A percentile compares a stretch with the other conserved stretches of the same genome.
Evolutionary conservation across 2,797 vertebrate genomes (phyloP).

Genomic region (Syndactyla subalaris): DNA sequence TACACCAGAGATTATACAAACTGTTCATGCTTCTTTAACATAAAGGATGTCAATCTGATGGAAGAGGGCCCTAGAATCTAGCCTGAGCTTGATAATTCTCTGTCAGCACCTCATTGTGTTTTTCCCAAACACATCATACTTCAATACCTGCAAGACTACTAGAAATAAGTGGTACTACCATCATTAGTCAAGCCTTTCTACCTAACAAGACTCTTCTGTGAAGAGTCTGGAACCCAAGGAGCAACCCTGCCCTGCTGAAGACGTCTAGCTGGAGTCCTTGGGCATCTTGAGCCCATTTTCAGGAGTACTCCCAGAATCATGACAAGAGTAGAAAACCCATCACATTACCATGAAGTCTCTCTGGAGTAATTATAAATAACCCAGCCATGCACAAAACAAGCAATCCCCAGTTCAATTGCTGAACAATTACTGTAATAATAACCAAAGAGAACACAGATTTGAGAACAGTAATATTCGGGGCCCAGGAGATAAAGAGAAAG

Average conservation of each 20-base stretch:
- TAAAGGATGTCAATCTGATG: not conserved
- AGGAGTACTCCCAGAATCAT: not conserved
- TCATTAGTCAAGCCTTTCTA: not conserved
- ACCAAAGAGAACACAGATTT: constrained; percentile 1
- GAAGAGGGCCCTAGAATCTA: not conserved
- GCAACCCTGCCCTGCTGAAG: not conserved
- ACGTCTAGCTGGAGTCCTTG: not conserved
- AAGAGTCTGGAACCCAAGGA: not conserved
- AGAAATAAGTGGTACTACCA: not conserved
- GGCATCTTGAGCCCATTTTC: not conserved
- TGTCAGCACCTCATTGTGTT: not conserved
- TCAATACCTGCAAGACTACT: not conserved
- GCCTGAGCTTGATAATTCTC: not conserved
- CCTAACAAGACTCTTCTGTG: not conserved
- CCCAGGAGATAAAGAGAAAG: not conserved
- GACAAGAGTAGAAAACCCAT: not conserved
- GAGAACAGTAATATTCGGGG: not conserved
- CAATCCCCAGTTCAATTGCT: not conserved
- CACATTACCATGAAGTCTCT: not conserved
- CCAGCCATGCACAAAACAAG: not conserved
- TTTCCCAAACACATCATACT: not conserved
- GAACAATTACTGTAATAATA: constrained; percentile 25
- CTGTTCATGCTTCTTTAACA: not conserved
- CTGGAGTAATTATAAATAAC: not conserved
- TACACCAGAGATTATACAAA: not conserved